A percentile compares a stretch with the other conserved stretches of the same genome.
Conservation (phyloP, 2,113 vertebrate species). For the Malurus alboscapulatus region DNA sequence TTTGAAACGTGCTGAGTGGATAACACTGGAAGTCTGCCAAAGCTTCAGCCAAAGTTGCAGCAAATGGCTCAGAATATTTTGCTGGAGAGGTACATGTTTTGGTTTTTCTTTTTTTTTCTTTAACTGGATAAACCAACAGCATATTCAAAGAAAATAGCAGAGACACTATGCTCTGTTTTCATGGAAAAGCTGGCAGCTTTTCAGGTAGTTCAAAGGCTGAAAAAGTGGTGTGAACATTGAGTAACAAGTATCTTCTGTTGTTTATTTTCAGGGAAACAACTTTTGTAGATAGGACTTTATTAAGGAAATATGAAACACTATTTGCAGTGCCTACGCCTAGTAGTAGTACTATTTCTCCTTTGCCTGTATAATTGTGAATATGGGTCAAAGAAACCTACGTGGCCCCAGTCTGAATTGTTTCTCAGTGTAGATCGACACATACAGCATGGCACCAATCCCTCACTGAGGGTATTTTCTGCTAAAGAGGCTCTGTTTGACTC, state of each 20-base stretch:
- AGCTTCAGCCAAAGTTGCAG: neutral
- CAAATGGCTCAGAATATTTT: neutral
- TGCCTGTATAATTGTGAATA: neutral
- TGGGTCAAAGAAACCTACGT: neutral
- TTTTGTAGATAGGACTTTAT: neutral
- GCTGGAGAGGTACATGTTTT: neutral
- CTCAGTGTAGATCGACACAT: fast-evolving
- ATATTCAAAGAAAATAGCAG: neutral
- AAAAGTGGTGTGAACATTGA: neutral
- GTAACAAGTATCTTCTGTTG: neutral
- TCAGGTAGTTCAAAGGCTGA: neutral
- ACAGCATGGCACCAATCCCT: neutral
- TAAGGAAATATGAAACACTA: neutral
- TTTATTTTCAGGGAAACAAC: conserved; percentile 29
- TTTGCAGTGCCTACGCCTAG: neutral
- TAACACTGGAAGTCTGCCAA: neutral
- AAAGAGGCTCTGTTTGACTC: neutral
- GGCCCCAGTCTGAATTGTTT: neutral
- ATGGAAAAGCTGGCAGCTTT: conserved; percentile 12
- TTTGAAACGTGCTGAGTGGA: neutral
- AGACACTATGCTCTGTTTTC: neutral
- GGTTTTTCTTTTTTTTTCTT: neutral
- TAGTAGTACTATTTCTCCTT: neutral
- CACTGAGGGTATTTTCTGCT: neutral
- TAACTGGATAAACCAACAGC: neutral